Base-by-base conservation (phyloP, 2,797 vertebrate genomes). In the Xyrichtys novacula region DNA sequence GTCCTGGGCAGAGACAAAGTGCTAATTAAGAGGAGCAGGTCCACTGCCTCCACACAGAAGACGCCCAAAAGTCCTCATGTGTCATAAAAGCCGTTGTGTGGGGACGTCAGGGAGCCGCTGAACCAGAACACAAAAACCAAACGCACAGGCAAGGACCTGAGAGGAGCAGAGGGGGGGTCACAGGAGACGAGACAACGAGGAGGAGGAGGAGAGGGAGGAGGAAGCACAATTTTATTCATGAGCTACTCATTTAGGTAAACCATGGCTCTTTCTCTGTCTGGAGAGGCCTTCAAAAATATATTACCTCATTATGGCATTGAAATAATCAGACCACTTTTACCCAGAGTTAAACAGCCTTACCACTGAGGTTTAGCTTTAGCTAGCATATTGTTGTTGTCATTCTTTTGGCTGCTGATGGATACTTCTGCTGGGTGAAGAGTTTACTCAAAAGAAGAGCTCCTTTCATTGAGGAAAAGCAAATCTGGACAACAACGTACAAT, bases 1-100 rank as follows among this genome's bases (percentile, higher is more conserved):
- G 34, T 66, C 70, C 58, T 46, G 65, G 80, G 78, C 59, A 79
- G 81, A 88, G 83, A 82, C 82, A 86, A 84, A 81, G 81, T 64
- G 39, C 87, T 90, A 88, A 92, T 91, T 88, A 89, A 85, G 74
- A 86, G 59, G 85, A 88, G 53, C 72, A 79, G 71, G 80, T 85
- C 80, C 76, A 81, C 71, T 85, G 85, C 75, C 47, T 85, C 73
- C 79, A 76, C 85, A 85, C 79, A 85, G 77, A 88, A 74, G 65
- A 50, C 23, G 42, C 49, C 48, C 56, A 75, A 80, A 80, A 77
- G 71, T 63, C 73, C 42, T 72, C 81, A 61, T 80, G 71, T 76
- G 75, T 81, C 85, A 87, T 76, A 77, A 88, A 83, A 39, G 71
- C 70, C 39, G 38, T 47, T 3, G 62, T n/a, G 80, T 83, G 61